Evolutionary conservation across 2,113 vertebrate genomes (phyloP), one percentile per base, ranked within the genome.

Genomic region (Leiothrix lutea): DNA sequence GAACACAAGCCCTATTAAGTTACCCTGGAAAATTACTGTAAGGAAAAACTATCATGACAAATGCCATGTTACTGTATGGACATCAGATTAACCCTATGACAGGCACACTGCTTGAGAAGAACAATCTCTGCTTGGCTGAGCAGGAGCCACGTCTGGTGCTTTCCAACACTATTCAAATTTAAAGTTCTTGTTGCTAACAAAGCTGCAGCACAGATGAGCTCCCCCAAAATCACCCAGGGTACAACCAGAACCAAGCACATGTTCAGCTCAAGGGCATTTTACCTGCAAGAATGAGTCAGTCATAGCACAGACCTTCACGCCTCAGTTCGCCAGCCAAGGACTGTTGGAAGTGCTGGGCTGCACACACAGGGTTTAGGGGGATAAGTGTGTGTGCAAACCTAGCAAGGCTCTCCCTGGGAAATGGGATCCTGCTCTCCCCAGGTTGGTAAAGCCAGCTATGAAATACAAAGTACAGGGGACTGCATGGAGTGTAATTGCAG

Each of bases 131-230:
- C 85, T 17, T 36, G 47, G 38, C 75, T 58, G 69, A 47, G 54
- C 29, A 31, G 79, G 23, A 82, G 42, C 40, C 9, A 6, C 0
- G 0, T 21, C 26, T 2, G 0, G 16, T 28, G 22, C 60, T 67
- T 40, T 28, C 20, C n/a, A 20, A 38, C 8, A 10, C 56, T 28
- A 42, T 6, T 51, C 38, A 66, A 44, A 81, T 12, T 22, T 16
- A 35, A 75, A 29, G 6, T 42, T 64, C 29, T 62, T 62, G 56
- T 3, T 35, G 44, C 38, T 53, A 73, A 23, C 20, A 61, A 72
- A 88, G 42, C 58, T 24, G 62, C 67, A 54, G 58, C 0, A 2
- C 70, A 53, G 1, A 3, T 16, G 71, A 38, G 15, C n/a, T 75
- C 58, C 62, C 83, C 67, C 88, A 88, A 40, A 80, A 88, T 75